phyloP scores from a whole-genome alignment of 1,140 invertebrate species.

The Pristionchus pacificus region DNA sequence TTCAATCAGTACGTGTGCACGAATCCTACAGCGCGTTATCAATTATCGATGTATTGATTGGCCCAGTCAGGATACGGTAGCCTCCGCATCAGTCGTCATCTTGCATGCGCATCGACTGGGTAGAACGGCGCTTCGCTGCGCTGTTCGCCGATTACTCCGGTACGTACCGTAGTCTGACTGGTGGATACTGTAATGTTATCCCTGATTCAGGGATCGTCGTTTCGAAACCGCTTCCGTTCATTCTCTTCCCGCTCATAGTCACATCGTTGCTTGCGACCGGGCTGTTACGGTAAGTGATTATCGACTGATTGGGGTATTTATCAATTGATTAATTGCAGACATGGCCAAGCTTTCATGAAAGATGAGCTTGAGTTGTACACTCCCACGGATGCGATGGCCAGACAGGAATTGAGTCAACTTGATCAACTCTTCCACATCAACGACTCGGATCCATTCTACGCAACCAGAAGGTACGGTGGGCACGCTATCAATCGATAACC shows the following conservation, averaged over 20 bases:
- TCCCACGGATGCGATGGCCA: constrained; percentile 49
- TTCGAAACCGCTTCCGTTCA: constrained; percentile 44
- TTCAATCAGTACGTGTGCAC: no score
- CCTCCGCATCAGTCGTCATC: no score
- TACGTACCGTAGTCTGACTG: neutral
- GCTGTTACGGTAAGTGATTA: constrained; percentile 32
- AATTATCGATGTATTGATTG: no score
- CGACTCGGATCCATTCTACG: constrained; percentile 55
- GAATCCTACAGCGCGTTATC: no score
- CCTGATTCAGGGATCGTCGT: constrained; percentile 33
- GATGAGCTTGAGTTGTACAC: constrained; percentile 54
- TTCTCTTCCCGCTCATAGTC: constrained; percentile 48
- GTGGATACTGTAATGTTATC: constrained; percentile 3
- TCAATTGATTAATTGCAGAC: constrained; percentile 15
- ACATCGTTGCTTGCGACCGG: constrained; percentile 39
- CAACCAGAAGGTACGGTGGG: constrained; percentile 49
- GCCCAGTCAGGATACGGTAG: no score
- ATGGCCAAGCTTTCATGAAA: constrained; percentile 42
- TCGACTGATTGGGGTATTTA: neutral
- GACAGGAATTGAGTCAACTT: constrained; percentile 43
- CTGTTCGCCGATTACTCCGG: constrained; percentile 41
- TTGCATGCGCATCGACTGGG: constrained; percentile 46
- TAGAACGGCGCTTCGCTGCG: constrained; percentile 45
- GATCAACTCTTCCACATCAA: constrained; percentile 54
- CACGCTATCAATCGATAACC: no score